Evolutionary conservation across 92 coral and sea anemone genomes (phyloP), one percentile per base, ranked within the genome.

Genomic region (Phymanthus crucifer): DNA sequence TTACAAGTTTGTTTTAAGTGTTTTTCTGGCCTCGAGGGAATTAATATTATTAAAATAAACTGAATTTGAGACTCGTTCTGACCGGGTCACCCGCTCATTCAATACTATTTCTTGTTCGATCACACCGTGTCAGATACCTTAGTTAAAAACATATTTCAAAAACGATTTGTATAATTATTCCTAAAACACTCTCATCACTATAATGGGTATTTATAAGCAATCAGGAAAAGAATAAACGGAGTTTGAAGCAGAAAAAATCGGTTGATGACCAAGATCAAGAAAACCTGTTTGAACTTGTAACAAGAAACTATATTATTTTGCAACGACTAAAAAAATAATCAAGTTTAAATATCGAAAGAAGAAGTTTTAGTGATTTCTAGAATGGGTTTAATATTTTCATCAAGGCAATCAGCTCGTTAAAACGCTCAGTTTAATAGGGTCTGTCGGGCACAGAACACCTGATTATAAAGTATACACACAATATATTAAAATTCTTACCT

Each of bases 401-500:
- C 13, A 61, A 61, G 32, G 34, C 35, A 24, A 61, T 61, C 68
- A 61, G 32, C 35, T 61, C 68, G 68, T 61, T 61, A 61, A 61
- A 61, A 61, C 29, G 68, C 34, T 61, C 68, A 61, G 34, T 27
- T 61, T 61, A 27, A 18, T 61, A 61, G 68, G 68, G 34, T 61
- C 68, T 33, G 68, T 8, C 34, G 14, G 48, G 48, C 2, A 8
- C 14, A 10, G 31, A 74, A 74, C 81, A 77, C 81, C 81, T 77
- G 81, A 77, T 34, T 33, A n/a, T n/a, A 24, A 21, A 73, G 48
- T 31, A 67, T 2, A 5, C 32, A 10, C 21, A 8, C 33, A 26
- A 35, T 43, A 78, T 48, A 27, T 10, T 38, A 4, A 7, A 17
- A 21, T 17, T 0, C 77, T 68, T 85, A 93, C 99, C 98, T 95